Percentiles rank a stretch among this genome's conserved stretches.
phyloP scores from a whole-genome alignment of 2,113 vertebrate species.

The Perognathus longimembris region DNA sequence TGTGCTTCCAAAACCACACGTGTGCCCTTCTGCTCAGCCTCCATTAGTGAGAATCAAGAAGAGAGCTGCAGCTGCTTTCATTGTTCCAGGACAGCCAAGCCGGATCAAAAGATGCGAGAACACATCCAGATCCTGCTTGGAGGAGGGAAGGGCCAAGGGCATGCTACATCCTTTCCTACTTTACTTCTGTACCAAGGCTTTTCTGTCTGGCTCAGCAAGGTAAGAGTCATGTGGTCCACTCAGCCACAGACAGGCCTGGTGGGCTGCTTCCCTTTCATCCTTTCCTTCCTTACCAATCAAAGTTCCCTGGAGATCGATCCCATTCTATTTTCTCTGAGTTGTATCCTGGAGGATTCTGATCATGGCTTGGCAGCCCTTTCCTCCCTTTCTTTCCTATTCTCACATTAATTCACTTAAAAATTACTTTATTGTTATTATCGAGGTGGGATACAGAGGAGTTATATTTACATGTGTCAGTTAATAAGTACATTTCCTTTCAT shows the following conservation, averaged over 20 bases:
- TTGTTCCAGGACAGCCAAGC: neutral
- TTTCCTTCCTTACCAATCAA: neutral
- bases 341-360: neutral
- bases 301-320: neutral
- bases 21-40: neutral
- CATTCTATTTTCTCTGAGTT: constrained; percentile 16
- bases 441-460: no score
- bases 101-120: neutral
- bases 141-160: neutral
- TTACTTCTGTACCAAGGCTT: neutral
- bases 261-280: neutral
- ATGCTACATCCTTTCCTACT: neutral
- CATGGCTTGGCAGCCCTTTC: neutral
- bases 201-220: neutral
- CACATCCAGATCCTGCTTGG: neutral
- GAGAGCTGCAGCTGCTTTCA: neutral
- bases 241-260: neutral
- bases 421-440: no score
- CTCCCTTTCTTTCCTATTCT: constrained; percentile 4
- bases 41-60: neutral
- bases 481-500: no score
- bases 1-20: neutral
- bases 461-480: no score
- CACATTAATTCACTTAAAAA: neutral
- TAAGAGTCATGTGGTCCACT: neutral